Conservation (phyloP, 2,797 vertebrate species). For the Cryptoblepharus egeriae region DNA sequence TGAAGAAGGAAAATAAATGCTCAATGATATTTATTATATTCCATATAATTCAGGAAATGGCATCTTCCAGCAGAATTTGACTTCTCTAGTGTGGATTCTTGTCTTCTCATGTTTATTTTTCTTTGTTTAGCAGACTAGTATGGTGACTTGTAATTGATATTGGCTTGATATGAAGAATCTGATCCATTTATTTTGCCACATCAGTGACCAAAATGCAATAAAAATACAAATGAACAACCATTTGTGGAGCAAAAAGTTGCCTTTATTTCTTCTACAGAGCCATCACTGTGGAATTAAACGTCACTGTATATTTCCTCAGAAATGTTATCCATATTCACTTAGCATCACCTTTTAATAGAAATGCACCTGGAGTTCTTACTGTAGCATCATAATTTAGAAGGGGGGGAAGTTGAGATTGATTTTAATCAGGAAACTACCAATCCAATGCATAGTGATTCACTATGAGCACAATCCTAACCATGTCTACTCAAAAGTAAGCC, state of each 20-base stretch:
- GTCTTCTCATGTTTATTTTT: not conserved
- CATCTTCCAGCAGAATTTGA: not conserved
- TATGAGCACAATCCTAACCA: too few species aligned
- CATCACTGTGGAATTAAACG: not conserved
- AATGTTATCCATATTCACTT: not conserved
- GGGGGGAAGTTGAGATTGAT: constrained; percentile 55
- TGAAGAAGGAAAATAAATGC: not conserved
- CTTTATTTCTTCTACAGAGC: not conserved
- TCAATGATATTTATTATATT: too few species aligned
- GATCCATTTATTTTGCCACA: not conserved
- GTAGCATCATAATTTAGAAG: constrained; percentile 58
- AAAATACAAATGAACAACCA: not conserved
- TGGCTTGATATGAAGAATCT: not conserved
- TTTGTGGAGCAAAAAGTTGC: not conserved
- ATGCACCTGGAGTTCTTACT: constrained; percentile 49
- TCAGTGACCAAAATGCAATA: not conserved
- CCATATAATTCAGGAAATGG: too few species aligned
- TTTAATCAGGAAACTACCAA: constrained; percentile 10
- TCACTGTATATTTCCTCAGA: not conserved
- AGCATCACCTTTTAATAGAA: not conserved
- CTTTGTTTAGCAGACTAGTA: too few species aligned
- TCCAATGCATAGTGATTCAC: not conserved
- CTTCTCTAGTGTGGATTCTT: not conserved
- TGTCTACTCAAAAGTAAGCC: too few species aligned
- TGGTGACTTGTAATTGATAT: not conserved